Conservation (phyloP, 2,888 invertebrate species). For the Andricus quercusramuli region DNA sequence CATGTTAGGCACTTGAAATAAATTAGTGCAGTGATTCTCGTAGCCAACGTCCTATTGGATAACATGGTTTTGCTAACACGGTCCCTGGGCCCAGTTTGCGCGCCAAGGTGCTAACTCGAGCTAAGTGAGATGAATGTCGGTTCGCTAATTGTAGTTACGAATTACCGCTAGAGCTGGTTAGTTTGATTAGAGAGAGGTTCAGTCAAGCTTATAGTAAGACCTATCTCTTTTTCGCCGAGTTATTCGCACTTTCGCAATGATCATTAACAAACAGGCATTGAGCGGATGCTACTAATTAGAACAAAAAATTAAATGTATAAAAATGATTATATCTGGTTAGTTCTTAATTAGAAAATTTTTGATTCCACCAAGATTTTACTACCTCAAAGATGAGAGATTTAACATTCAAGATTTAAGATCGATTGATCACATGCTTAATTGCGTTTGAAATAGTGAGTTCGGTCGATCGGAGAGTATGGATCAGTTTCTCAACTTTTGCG, state of each 20-base stretch:
- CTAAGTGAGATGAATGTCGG: slow-evolving; percentile 74
- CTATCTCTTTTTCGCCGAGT: slow-evolving; percentile 6
- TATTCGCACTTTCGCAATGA: not conserved
- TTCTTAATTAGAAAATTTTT: too few relatives aligned
- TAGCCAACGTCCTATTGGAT: slow-evolving; percentile 54
- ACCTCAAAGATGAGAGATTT: not conserved
- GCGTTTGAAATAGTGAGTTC: not conserved
- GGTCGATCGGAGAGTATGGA: not conserved
- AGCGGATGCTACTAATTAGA: not conserved
- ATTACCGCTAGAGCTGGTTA: slow-evolving; percentile 62
- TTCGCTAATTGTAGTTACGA: slow-evolving; percentile 74
- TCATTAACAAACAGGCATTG: not conserved
- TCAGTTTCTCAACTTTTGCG: slow-evolving; percentile 28
- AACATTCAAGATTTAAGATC: not conserved
- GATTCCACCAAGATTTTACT: not conserved
- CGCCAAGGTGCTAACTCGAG: slow-evolving; percentile 68
- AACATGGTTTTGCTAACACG: slow-evolving; percentile 59
- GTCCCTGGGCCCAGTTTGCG: slow-evolving; percentile 59
- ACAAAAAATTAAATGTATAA: not conserved
- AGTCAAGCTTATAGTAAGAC: slow-evolving; percentile 61
- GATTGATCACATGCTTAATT: not conserved
- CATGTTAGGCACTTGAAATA: slow-evolving; percentile 54
- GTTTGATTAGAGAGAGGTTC: slow-evolving; percentile 60
- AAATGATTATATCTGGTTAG: too few relatives aligned
- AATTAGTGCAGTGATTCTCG: slow-evolving; percentile 64